Conservation (phyloP, 1,140 invertebrate genomes). For the Triops longicaudatus region DNA sequence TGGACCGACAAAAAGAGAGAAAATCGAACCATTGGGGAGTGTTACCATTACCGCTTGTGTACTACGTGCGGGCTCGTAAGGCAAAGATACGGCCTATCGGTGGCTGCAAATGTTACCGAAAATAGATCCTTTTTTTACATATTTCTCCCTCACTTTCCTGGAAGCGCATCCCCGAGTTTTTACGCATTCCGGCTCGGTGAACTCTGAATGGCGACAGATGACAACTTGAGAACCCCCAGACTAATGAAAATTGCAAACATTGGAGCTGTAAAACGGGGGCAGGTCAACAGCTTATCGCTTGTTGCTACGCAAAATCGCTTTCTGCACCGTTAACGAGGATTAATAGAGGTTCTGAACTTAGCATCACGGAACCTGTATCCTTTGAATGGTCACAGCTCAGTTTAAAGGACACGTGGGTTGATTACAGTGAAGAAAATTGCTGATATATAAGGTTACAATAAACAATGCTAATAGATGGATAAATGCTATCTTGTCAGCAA, state of each 20-base stretch:
- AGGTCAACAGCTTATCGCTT: neutral
- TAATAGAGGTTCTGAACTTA: neutral
- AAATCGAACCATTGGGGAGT: neutral
- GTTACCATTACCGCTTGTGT: neutral
- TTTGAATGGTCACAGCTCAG: too few relatives aligned
- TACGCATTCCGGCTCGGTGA: too few relatives aligned
- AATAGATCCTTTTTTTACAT: neutral
- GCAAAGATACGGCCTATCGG: neutral
- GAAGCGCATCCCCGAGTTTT: too few relatives aligned
- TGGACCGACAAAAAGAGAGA: neutral
- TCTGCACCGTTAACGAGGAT: neutral
- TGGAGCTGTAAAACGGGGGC: neutral
- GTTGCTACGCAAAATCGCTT: neutral
- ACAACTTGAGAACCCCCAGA: neutral
- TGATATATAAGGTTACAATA: too few relatives aligned
- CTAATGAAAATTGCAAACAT: neutral
- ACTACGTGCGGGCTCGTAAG: neutral
- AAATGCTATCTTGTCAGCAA: too few relatives aligned
- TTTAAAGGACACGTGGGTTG: too few relatives aligned
- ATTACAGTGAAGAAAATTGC: too few relatives aligned
- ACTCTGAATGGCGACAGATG: neutral
- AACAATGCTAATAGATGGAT: too few relatives aligned
- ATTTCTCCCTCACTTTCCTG: neutral
- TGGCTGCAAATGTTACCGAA: neutral
- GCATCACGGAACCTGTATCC: too few relatives aligned